Evolutionary conservation across 1,140 invertebrate species (phyloP), one percentile per base, ranked within the genome.

Genomic region (Trachymyrmex cornetzi): DNA sequence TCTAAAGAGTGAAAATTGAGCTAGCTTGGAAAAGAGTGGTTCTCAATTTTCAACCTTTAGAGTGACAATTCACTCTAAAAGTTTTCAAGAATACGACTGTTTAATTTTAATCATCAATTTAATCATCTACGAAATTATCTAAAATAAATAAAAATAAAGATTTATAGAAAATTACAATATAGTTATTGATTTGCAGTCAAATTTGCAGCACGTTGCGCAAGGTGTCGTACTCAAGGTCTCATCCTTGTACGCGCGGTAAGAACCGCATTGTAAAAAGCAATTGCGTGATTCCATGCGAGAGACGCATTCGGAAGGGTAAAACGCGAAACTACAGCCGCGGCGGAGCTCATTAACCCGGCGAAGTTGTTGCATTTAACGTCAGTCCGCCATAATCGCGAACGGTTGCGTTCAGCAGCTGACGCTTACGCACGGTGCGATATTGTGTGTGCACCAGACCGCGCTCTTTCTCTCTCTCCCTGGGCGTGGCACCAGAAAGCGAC

Each of bases 401-500:
- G 53, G 57, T 63, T 59, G 80, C 72, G 79, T 85, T 55, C 57
- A 59, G 74, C 88, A 86, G 75, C 82, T 86, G 87, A 80, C 66
- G 66, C 61, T 80, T 84, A 63, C 74, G 66, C 38, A 80, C 87
- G 59, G 48, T 74, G 88, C 82, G 67, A 77, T 89, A 89, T 89
- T 85, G 59, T 77, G 53, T 84, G 67, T 85, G 82, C 63, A 63
- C 30, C 87, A 79, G 81, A 71, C 69, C 75, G 80, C 69, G 50
- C 53, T 74, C 71, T 79, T 61, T 77, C 75, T 77, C 57, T 77
- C 57, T 66, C 38, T 75, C 69, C 89, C 89, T 89, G 89, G 89
- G 89, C 85, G 89, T 90, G 89, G 89, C 89, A 90, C 88, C 53
- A 67, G 88, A 87, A 90, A 90, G 89, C 88, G 86, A 89, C 80